phyloP scores from a whole-genome alignment of 2,797 vertebrate genomes.

The Hafferia zeledoni region DNA sequence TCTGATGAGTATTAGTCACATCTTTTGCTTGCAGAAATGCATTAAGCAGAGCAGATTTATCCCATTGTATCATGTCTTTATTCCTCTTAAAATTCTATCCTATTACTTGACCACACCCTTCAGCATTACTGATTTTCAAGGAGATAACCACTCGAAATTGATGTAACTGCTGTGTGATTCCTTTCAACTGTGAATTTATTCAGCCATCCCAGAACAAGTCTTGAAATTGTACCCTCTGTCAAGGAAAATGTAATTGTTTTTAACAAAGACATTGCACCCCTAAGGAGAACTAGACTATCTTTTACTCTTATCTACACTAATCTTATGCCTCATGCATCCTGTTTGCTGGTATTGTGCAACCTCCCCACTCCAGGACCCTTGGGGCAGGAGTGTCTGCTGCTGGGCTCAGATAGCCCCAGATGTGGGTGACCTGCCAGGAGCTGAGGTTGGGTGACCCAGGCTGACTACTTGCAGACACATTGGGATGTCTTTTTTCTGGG shows the following conservation, averaged over 20 bases:
- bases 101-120: neutral
- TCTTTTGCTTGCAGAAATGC: neutral
- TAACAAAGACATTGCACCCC: neutral
- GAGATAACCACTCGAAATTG: neutral
- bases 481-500: neutral
- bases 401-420: neutral
- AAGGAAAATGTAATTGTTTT: neutral
- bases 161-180: neutral
- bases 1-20: neutral
- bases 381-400: neutral
- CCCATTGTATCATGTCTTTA: neutral
- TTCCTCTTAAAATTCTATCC: neutral
- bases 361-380: neutral
- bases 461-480: neutral
- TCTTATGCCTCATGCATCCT: neutral
- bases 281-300: neutral
- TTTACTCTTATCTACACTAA: neutral
- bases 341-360: neutral
- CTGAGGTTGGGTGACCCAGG: neutral
- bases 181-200: neutral
- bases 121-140: neutral
- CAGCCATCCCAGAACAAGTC: neutral
- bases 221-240: neutral
- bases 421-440: neutral
- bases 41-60: neutral